These are phyloP conservation scores for Cairina moschata DNA, from an alignment of 2,113 vertebrate genomes.

Conservation along the genomic window DNA sequence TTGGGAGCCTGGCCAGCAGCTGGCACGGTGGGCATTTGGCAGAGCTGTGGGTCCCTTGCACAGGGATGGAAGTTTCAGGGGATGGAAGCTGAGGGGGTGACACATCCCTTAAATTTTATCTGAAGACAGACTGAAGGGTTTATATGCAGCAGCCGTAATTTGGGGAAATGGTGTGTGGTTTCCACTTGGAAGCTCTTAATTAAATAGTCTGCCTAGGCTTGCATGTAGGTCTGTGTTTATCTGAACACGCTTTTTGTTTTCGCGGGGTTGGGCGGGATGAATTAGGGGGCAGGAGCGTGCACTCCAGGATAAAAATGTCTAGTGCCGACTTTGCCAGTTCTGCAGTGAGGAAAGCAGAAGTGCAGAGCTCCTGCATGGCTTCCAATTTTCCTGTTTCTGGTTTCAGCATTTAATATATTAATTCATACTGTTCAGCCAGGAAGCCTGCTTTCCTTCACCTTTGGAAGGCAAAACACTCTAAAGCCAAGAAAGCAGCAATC, in stretches of 20 bases:
- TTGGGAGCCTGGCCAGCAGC: background rate
- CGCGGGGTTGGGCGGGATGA: background rate
- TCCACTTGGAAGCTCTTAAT: conserved; percentile 50
- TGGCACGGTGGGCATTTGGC: background rate
- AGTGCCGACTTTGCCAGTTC: background rate
- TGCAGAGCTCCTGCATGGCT: background rate
- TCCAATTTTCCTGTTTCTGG: background rate
- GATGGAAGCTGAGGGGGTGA: background rate
- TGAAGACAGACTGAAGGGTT: background rate
- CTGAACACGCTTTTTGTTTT: conserved; percentile 22
- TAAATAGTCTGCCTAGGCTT: background rate
- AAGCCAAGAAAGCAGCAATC: background rate
- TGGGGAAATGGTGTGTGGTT: background rate
- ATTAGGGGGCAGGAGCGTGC: background rate
- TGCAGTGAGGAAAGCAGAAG: background rate
- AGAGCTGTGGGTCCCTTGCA: background rate
- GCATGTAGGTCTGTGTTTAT: conserved; percentile 20
- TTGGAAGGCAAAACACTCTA: background rate
- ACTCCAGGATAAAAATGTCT: background rate
- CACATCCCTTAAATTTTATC: background rate
- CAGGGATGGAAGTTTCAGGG: background rate
- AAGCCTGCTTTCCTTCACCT: background rate
- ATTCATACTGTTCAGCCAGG: background rate
- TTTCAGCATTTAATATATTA: background rate
- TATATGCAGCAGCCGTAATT: background rate